phyloP scores from a whole-genome alignment of 2,888 invertebrate species.

The Eustalomyia histrio region DNA sequence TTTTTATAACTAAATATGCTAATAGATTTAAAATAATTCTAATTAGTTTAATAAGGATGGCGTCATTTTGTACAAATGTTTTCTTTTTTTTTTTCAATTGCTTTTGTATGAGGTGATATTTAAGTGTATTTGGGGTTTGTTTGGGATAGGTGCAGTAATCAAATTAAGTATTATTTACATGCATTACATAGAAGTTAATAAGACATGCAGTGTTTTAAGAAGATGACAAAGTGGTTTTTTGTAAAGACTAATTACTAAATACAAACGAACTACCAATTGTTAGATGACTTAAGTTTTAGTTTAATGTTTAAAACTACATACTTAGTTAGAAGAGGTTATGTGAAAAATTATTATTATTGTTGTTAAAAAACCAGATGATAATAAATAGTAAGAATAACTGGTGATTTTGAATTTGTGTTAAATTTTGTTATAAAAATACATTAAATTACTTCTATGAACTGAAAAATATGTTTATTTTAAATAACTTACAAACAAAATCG shows the following conservation, averaged over 20 bases:
- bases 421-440: not conserved
- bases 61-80: constrained; percentile 41
- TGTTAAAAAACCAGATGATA: not conserved
- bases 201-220: constrained; percentile 2
- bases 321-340: not conserved
- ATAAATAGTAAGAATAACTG: too few relatives aligned
- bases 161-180: not conserved
- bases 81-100: not conserved
- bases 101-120: constrained; percentile 27
- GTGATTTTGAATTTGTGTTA: too few relatives aligned
- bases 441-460: not conserved
- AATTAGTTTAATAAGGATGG: constrained; percentile 7
- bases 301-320: not conserved
- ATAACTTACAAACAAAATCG: constrained; percentile 1
- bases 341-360: not conserved
- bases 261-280: not conserved
- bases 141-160: not conserved
- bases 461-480: too few relatives aligned
- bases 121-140: not conserved
- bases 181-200: not conserved
- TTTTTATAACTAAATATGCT: constrained; percentile 7
- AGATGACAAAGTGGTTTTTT: constrained; percentile 2
- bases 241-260: not conserved
- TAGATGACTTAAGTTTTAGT: not conserved
- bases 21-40: not conserved